Conservation (phyloP, 37 sponge, comb jelly and placozoan species). For the Mnemiopsis leidyi region DNA sequence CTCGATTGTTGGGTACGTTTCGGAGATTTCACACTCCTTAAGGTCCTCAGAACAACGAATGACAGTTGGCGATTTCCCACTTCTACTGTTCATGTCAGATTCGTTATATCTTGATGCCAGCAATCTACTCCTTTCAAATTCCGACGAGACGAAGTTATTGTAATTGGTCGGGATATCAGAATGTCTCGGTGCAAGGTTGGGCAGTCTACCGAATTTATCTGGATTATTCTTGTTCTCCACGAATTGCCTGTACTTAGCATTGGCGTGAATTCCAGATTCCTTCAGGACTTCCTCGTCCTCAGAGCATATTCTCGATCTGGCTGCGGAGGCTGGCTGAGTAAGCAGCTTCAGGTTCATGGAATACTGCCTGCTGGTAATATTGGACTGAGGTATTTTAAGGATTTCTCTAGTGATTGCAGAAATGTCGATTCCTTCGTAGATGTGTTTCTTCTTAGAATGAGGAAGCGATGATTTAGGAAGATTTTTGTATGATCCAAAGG, state of each 20-base stretch:
- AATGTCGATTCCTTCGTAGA: slow-evolving; percentile 8
- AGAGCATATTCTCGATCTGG: not conserved
- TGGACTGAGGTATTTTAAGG: not conserved
- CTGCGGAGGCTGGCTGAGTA: not conserved
- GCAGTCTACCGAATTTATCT: not conserved
- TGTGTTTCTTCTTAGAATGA: not conserved
- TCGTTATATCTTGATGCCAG: not conserved
- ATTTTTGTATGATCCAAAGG: not conserved
- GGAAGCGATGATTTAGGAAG: slow-evolving; percentile 58
- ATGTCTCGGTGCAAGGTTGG: not conserved
- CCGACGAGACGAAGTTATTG: not conserved
- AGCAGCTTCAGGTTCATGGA: not conserved
- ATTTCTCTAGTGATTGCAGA: not conserved
- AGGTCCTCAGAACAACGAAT: not conserved
- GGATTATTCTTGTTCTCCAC: not conserved
- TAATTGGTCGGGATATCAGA: not conserved
- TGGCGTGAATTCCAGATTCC: not conserved
- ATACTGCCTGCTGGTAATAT: not conserved
- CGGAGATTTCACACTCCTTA: not conserved
- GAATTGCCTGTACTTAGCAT: slow-evolving; percentile 17
- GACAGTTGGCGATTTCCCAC: not conserved
- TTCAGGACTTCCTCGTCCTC: not conserved
- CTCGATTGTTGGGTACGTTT: not conserved
- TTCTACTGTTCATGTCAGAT: not conserved
- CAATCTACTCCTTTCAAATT: not conserved